These are phyloP conservation scores for Patiria pectinifera DNA, from an alignment of 53 echinoderm and acorn worm genomes.

Conservation along the genomic window DNA sequence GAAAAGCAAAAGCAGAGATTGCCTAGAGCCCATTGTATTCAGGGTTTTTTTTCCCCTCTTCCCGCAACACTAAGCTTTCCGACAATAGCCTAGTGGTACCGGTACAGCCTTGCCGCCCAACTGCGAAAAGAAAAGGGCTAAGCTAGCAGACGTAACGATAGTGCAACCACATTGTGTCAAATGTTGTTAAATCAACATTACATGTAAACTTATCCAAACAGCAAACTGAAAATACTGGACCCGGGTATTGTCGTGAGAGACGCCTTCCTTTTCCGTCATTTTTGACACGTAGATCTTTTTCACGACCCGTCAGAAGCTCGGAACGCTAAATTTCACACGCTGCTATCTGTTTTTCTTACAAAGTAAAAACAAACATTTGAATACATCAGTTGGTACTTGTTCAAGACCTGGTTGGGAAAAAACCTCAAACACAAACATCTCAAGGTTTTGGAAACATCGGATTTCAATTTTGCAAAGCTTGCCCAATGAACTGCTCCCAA, in stretches of 20 bases:
- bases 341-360: not conserved
- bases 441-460: not conserved
- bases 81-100: not conserved
- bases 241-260: not conserved
- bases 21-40: conserved; percentile 38
- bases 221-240: not conserved
- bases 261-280: not conserved
- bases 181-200: conserved; percentile 47
- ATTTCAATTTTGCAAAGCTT: not conserved
- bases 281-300: not conserved
- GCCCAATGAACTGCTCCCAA: not conserved
- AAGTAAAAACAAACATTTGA: not conserved
- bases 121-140: conserved; percentile 22
- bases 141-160: conserved; percentile 47
- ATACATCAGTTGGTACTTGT: not conserved
- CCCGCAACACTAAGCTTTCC: conserved; percentile 6
- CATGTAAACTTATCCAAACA: not conserved
- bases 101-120: conserved; percentile 15
- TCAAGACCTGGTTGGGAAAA: not conserved
- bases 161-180: conserved; percentile 44
- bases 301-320: not conserved
- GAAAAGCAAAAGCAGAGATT: conserved; percentile 32
- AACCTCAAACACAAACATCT: not conserved
- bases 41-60: not conserved
- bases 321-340: not conserved